Evolutionary conservation across 1,140 invertebrate species (phyloP), one percentile per base, ranked within the genome.

Genomic region (Drosophila takahashii): DNA sequence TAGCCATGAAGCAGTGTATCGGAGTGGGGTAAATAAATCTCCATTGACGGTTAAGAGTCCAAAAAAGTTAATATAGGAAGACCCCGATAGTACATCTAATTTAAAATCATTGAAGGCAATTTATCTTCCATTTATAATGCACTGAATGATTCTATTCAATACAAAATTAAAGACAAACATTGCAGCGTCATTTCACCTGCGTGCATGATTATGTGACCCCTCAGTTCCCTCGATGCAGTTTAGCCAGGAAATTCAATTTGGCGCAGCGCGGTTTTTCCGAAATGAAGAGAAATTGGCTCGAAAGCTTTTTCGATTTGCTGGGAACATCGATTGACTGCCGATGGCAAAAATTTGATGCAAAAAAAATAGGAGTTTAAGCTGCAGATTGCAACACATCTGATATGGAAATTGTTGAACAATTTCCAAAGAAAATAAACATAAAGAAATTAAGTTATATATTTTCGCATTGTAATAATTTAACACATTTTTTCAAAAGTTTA

Each of bases 231-330:
- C 15, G n/a, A 18, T 37, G 58, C 58, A 79, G 22, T 75, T 77
- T 59, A 69, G 50, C 53, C 60, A 50, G 74, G 73, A 81, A 81
- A 81, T 81, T 81, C 79, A 81, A 81, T 81, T 81, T 81, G 77
- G 69, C 56, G 67, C 78, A 60, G 48, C 60, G 73, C 53, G 61
- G 42, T 69, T 77, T 41, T 76, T 67, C 48, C 32, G 10, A 67
- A 77, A 81, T 73, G 79, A 81, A 59, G 73, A 81, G 58, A 81
- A 81, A 81, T 77, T 44, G 73, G 29, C 44, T 77, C 26, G 27
- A 69, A 60, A 42, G 44, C 42, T 32, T 44, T 42, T 69, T 45
- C 39, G 16, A 13, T 39, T 26, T 8, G 29, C 11, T 34, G 10
- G 10, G 15, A 18, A 18, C 9, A 29, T 51, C 15, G n/a, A 36